Base-by-base conservation (phyloP, 1,140 invertebrate species). In the Hyphantria cunea region DNA sequence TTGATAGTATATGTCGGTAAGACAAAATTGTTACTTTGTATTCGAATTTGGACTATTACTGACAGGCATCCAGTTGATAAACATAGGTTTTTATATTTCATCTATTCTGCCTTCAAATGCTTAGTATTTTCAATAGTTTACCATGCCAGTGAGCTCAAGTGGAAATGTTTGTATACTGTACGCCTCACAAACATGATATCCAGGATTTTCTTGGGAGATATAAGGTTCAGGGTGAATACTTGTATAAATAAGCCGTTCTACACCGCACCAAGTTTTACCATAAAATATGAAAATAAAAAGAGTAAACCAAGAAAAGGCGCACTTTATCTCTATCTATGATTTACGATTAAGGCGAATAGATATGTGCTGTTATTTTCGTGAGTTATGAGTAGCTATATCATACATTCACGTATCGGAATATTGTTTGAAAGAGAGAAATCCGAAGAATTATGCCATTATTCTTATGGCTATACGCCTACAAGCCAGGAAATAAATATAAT, bases 211-310 rank as follows among this genome's bases (percentile, higher is more conserved):
- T 66, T 66, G 47, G 64, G 56, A 44, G 42, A 66, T 66, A 70
- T 62, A 66, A 74, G 58, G 54, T 50, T 44, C 56, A 56, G 50
- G 45, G 64, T 68, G 66, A 69, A 77, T 75, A 72, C 61, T 59
- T 73, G 76, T 73, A 75, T 82, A 82, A 78, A 82, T 82, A 80
- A 76, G 68, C 76, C 74, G 78, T 82, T 70, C 64, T 70, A 76
- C 66, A 67, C 64, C 66, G 59, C 47, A 54, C 25, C 50, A 71
- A 68, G 59, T 78, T 82, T 74, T 72, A 69, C 52, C 63, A 76
- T 74, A 81, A 78, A 82, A 80, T 70, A 65, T 60, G 67, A 61
- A 72, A 71, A 74, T 70, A 77, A 72, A 66, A 68, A 59, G 64
- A 78, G 81, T 71, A 62, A n/a, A 52, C 51, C 67, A 63, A 58